phyloP scores from a whole-genome alignment of 1,140 invertebrate species.

The Lamellibrachia luymesi region DNA sequence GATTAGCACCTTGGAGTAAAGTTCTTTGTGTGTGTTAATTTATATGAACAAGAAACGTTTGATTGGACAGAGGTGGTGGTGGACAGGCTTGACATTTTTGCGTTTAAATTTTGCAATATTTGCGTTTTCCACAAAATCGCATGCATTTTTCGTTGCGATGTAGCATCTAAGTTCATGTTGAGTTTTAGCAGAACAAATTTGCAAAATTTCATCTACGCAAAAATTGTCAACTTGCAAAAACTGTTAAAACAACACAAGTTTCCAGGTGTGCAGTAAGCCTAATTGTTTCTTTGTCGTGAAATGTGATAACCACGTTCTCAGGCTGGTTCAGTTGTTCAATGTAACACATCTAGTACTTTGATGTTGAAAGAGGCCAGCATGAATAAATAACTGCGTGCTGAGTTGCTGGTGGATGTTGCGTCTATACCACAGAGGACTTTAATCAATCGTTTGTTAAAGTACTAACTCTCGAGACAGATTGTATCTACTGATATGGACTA shows the following conservation, averaged over 20 bases:
- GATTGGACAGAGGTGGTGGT: not conserved
- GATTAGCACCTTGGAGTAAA: not conserved
- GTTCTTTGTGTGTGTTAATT: not conserved
- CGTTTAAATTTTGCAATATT: not conserved
- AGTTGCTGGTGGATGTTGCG: not conserved
- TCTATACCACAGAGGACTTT: not conserved
- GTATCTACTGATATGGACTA: not conserved
- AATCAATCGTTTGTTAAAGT: not conserved
- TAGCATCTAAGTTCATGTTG: no score
- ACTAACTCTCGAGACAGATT: not conserved
- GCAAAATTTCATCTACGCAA: not conserved
- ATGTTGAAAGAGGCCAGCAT: not conserved
- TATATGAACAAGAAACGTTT: not conserved
- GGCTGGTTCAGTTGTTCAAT: not conserved
- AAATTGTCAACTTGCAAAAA: not conserved
- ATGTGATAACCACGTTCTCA: not conserved
- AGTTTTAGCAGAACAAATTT: not conserved
- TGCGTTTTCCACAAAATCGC: no score
- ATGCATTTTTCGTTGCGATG: no score
- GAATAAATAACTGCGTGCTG: not conserved
- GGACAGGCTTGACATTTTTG: not conserved
- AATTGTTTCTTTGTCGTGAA: not conserved
- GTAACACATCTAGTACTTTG: not conserved
- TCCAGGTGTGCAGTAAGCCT: not conserved
- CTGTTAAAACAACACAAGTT: not conserved